phyloP scores from a whole-genome alignment of 2,888 invertebrate species.

The Plutella xylostella region DNA sequence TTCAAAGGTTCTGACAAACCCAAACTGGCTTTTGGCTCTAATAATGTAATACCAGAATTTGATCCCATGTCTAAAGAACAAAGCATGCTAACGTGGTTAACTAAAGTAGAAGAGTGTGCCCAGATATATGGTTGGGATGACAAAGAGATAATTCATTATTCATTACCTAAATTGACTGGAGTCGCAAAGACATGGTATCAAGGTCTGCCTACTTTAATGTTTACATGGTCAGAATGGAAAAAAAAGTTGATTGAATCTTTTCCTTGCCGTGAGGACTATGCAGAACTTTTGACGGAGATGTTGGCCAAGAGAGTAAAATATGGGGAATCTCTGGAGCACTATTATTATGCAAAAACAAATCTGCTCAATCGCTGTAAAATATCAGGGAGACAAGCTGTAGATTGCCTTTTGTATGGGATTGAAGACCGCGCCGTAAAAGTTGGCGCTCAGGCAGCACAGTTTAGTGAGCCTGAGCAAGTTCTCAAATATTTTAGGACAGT shows the following conservation, averaged over 20 bases:
- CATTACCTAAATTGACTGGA: slow-evolving; percentile 1
- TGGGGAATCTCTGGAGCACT: slow-evolving; percentile 14
- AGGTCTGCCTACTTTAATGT: slow-evolving; percentile 14
- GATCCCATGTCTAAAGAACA: slow-evolving; percentile 13
- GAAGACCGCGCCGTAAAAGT: slow-evolving; percentile 17
- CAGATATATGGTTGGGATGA: slow-evolving; percentile 4
- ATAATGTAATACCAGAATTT: slow-evolving; percentile 11
- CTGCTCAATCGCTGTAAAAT: slow-evolving; percentile 18
- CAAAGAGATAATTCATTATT: too few species aligned
- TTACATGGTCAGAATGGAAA: slow-evolving; percentile 19
- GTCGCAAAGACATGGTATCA: slow-evolving; percentile 20
- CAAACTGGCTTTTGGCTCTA: neutral
- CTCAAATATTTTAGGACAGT: neutral
- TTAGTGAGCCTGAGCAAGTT: neutral
- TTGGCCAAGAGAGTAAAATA: slow-evolving; percentile 11
- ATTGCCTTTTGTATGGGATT: slow-evolving; percentile 17
- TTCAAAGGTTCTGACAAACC: neutral
- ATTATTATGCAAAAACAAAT: neutral
- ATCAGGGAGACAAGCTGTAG: slow-evolving; percentile 16
- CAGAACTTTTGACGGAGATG: slow-evolving; percentile 20
- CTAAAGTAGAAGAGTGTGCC: slow-evolving; percentile 10
- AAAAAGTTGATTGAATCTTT: slow-evolving; percentile 14
- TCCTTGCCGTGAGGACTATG: too few species aligned
- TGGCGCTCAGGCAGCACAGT: slow-evolving; percentile 1
- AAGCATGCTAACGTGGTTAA: slow-evolving; percentile 11